These are phyloP conservation scores for Omphaloscelis lunosa DNA, from an alignment of 2,888 invertebrate genomes.

Conservation along the genomic window DNA sequence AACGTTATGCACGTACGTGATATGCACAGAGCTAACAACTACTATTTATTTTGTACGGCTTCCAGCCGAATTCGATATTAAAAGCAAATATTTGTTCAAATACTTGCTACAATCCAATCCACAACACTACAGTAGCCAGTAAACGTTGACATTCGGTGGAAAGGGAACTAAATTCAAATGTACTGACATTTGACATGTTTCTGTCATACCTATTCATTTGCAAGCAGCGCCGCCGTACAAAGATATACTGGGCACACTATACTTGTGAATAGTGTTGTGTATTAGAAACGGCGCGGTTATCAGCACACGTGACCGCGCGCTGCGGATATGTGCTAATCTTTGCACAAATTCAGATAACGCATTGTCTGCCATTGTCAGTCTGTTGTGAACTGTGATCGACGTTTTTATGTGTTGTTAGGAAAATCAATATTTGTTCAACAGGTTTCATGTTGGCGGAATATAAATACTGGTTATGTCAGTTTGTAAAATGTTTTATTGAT, in stretches of 20 bases:
- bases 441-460: constrained; percentile 25
- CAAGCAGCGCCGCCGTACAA: constrained; percentile 10
- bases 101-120: constrained; percentile 24
- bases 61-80: constrained; percentile 52
- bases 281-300: constrained; percentile 45
- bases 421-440: constrained; percentile 61
- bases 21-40: constrained; percentile 46
- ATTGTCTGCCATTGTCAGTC: constrained; percentile 56
- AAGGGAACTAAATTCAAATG: constrained; percentile 3
- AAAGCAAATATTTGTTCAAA: constrained; percentile 58
- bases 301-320: constrained; percentile 56
- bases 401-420: constrained; percentile 52
- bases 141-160: background rate
- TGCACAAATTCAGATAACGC: constrained; percentile 59
- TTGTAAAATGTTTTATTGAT: constrained; percentile 2
- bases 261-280: constrained; percentile 41
- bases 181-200: constrained; percentile 22
- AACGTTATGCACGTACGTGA: constrained; percentile 48
- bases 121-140: constrained; percentile 3
- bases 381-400: constrained; percentile 53
- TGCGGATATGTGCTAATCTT: constrained; percentile 66
- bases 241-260: constrained; percentile 23
- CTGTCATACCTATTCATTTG: constrained; percentile 13
- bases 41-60: constrained; percentile 48
- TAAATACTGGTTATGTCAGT: constrained; percentile 7